A percentile compares a stretch with the other conserved stretches of the same genome.
Conservation (phyloP, 2,797 vertebrate genomes). For the Helicolenus hilgendorfi region DNA sequence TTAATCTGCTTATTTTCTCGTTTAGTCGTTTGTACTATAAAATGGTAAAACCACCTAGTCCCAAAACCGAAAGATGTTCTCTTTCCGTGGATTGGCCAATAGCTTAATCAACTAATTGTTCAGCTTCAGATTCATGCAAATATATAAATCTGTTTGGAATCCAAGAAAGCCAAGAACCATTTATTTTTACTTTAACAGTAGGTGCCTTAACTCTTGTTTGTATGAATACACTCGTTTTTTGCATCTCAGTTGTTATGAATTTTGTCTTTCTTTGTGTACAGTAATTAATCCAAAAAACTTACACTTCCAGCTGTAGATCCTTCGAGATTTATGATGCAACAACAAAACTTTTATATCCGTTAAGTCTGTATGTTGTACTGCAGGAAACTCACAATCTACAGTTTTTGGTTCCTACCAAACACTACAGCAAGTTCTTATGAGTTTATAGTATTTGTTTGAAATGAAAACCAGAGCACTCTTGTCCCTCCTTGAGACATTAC, state of each 20-base stretch:
- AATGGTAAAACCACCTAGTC: no score
- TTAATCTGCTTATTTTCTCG: neutral
- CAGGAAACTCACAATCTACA: neutral
- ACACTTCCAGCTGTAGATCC: neutral
- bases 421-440: neutral
- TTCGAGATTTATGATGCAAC: neutral
- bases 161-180: neutral
- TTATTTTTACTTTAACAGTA: neutral
- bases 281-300: neutral
- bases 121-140: neutral
- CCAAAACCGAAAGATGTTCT: neutral
- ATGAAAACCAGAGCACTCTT: neutral
- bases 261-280: neutral
- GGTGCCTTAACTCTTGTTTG: neutral
- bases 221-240: neutral
- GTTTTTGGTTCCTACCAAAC: no score
- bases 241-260: neutral
- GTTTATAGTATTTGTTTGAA: neutral
- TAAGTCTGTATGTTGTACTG: neutral
- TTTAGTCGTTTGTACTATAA: neutral
- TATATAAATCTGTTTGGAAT: neutral
- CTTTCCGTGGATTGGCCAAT: neutral
- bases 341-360: neutral
- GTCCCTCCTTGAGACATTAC: neutral
- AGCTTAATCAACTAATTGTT: neutral